These are phyloP conservation scores for Aepyceros melampus DNA, from an alignment of 2,113 vertebrate species.

Conservation along the genomic window DNA sequence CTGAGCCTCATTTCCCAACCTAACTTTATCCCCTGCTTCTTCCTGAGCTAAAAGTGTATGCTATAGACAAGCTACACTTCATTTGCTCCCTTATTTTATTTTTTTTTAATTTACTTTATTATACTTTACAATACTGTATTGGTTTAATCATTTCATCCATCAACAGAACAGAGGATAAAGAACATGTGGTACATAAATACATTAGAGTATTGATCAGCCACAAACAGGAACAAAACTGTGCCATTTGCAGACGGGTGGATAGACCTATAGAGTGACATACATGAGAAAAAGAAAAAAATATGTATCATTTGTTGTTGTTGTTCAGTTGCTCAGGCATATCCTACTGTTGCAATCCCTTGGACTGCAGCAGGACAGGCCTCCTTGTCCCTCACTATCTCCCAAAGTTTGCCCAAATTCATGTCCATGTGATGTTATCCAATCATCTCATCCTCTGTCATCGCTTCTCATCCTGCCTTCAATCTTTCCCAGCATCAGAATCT, in stretches of 20 bases:
- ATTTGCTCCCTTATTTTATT: background rate
- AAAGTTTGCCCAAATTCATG: background rate
- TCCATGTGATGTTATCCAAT: background rate
- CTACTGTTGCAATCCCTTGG: background rate
- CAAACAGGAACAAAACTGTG: background rate
- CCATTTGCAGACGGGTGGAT: background rate
- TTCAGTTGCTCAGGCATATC: background rate
- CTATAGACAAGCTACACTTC: background rate
- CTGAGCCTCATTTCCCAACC: background rate
- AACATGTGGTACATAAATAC: background rate
- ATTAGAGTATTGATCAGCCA: background rate
- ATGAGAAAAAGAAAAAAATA: background rate
- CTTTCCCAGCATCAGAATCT: background rate
- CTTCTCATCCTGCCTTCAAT: background rate
- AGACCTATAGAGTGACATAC: background rate
- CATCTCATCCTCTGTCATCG: background rate
- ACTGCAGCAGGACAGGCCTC: background rate
- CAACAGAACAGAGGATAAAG: background rate
- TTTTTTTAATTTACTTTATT: too few species aligned
- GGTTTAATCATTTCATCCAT: background rate
- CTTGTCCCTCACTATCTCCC: background rate
- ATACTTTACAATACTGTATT: too few species aligned
- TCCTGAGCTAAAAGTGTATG: background rate
- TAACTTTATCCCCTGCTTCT: background rate
- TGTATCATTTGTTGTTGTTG: rapidly evolving